Evolutionary conservation across 2,888 invertebrate species (phyloP).

Genomic region (Megalurothrips usitatus): DNA sequence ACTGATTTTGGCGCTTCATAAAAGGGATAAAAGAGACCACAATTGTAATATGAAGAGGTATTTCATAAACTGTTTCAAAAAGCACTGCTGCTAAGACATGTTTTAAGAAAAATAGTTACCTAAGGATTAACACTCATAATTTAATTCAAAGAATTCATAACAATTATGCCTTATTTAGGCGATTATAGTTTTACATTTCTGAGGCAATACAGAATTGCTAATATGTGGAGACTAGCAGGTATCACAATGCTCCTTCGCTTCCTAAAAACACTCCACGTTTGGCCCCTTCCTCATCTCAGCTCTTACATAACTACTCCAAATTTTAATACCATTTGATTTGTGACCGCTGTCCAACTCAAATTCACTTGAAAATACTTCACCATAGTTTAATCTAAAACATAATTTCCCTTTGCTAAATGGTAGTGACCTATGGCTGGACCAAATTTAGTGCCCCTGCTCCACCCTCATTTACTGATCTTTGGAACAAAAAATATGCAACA

Average conservation of each 20-base stretch:
- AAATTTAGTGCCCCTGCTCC: no score
- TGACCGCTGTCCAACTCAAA: not conserved
- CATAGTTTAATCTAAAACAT: no score
- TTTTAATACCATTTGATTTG: not conserved
- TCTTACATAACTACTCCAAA: not conserved
- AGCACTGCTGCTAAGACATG: not conserved
- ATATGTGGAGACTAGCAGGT: conserved; percentile 22
- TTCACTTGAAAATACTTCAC: not conserved
- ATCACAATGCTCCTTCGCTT: conserved; percentile 10
- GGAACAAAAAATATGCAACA: not conserved
- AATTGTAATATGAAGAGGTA: no score
- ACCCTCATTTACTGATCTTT: not conserved
- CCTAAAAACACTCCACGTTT: conserved; percentile 6
- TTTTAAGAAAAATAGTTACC: not conserved
- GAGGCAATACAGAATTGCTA: not conserved
- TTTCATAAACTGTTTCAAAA: not conserved
- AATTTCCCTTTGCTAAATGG: no score
- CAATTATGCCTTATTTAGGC: not conserved
- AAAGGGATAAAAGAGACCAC: no score
- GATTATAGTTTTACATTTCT: not conserved
- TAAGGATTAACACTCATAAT: conserved; percentile 1
- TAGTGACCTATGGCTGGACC: no score
- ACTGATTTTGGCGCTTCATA: no score
- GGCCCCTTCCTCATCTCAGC: conserved; percentile 2
- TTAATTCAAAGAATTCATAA: conserved; percentile 13